These are phyloP conservation scores for Melopsittacus undulatus DNA, from an alignment of 2,797 vertebrate genomes.

Conservation along the genomic window DNA sequence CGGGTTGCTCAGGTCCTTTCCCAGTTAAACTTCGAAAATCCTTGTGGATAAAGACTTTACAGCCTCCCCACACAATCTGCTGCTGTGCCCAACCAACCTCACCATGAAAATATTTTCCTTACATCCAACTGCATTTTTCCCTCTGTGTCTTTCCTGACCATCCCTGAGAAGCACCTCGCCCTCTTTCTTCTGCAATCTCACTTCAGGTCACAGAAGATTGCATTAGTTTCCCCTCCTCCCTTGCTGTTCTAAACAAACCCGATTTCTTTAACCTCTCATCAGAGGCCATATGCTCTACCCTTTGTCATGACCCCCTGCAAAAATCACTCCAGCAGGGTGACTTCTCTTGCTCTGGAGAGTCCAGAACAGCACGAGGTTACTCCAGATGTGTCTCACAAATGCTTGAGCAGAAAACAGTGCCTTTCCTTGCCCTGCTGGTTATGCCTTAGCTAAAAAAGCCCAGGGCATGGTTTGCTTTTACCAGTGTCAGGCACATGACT, in stretches of 20 bases:
- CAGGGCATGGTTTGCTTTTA: neutral
- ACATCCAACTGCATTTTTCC: neutral
- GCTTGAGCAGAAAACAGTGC: neutral
- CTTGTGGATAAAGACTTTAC: neutral
- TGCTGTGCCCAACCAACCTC: neutral
- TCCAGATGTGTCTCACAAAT: accelerated
- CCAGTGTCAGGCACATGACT: neutral
- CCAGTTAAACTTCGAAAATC: neutral
- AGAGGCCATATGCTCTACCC: neutral
- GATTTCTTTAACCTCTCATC: neutral
- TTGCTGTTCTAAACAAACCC: neutral
- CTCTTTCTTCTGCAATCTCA: neutral
- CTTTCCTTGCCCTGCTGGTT: neutral
- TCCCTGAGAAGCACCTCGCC: neutral
- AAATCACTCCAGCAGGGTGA: neutral
- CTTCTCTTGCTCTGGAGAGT: neutral
- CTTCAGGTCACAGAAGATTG: neutral
- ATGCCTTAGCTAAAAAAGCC: neutral
- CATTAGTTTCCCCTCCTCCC: neutral
- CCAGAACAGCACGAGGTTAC: accelerated
- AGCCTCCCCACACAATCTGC: neutral
- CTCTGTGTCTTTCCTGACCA: neutral
- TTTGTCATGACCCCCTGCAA: accelerated
- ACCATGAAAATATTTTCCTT: neutral
- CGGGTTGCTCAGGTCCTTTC: neutral